Base-by-base conservation (phyloP, 2,797 vertebrate species). In the Parambassis ranga region DNA sequence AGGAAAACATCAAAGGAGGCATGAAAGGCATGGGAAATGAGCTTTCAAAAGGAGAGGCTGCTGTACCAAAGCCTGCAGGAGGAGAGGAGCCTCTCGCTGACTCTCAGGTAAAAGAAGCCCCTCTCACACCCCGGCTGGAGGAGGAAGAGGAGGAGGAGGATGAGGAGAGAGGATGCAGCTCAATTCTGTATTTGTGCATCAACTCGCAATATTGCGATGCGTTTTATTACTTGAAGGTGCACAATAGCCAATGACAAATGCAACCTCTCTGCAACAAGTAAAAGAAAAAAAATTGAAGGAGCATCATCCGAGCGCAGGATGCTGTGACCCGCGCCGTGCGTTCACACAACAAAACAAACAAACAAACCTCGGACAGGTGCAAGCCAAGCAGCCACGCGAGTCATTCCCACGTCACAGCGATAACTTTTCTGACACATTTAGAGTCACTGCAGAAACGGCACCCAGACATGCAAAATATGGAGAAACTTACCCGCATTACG, bases 1-100 rank as follows among this genome's bases (percentile, higher is more conserved):
- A 75, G 71, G 55, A 64, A 71, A 82, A 90, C 90, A 90, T 93
- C 89, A 92, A 91, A 93, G 84, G 78, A 62, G 63, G 75, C 86
- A 86, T 89, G 86, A 89, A 88, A 88, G 59, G 85, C 82, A 83
- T 82, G 76, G 46, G 77, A 81, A 89, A 91, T 85, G 74, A 90
- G 85, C 81, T 84, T 68, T 79, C 14, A 75, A 70, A 69, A 56
- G 74, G 58, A 76, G 71, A 68, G 63, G 41, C 16, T 32, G 27
- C 49, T 46, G 69, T n/a, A n/a, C 65, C 51, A 51, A 19, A 58
- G 73, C 81, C 76, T 77, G 73, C 50, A 79, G 84, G 71, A 70
- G 59, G 62, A 71, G 47, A 73, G 60, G 47, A 71, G 64, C 46
- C 44, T 38, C 68, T 48, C 62, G 24, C 52, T 66, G 79, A 75